A percentile compares a stretch with the other conserved stretches of the same genome.
Evolutionary conservation across 2,113 vertebrate genomes (phyloP).

Genomic region (Leucopsar rothschildi): DNA sequence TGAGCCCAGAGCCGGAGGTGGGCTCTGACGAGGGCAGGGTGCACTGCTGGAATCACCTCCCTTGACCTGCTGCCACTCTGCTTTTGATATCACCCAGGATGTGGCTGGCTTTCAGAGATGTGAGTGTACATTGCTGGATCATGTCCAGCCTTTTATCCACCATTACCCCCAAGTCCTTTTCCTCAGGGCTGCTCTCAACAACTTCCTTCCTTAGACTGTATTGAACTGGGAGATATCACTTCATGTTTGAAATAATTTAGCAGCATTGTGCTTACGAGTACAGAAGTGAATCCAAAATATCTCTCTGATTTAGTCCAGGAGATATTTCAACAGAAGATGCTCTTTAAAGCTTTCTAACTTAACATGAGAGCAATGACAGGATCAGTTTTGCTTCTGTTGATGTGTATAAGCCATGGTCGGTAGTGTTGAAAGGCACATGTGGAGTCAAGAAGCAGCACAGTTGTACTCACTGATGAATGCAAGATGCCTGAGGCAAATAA

Average conservation of each 20-base stretch:
- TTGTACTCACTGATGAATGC: not conserved
- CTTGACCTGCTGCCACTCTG: accelerated
- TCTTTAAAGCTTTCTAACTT: slow-evolving; percentile 5
- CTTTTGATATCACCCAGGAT: not conserved
- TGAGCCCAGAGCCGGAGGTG: not conserved
- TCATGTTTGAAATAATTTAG: not conserved
- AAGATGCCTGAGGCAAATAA: slow-evolving; percentile 1
- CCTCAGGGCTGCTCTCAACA: not conserved
- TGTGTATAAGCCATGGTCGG: not conserved
- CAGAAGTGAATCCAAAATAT: not conserved
- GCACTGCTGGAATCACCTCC: too few relatives aligned
- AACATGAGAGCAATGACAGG: slow-evolving; percentile 1
- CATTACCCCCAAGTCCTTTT: not conserved
- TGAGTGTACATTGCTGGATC: not conserved
- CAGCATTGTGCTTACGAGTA: not conserved
- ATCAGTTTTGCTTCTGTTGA: not conserved
- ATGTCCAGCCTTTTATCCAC: not conserved
- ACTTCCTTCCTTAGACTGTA: not conserved
- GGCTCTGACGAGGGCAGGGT: accelerated
- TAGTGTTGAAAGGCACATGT: not conserved
- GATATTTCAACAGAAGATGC: not conserved
- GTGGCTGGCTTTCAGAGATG: not conserved
- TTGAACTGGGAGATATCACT: not conserved
- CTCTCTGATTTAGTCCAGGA: not conserved
- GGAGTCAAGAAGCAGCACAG: not conserved